These are phyloP conservation scores for Colossoma macropomum DNA, from an alignment of 2,113 vertebrate species.

Conservation along the genomic window DNA sequence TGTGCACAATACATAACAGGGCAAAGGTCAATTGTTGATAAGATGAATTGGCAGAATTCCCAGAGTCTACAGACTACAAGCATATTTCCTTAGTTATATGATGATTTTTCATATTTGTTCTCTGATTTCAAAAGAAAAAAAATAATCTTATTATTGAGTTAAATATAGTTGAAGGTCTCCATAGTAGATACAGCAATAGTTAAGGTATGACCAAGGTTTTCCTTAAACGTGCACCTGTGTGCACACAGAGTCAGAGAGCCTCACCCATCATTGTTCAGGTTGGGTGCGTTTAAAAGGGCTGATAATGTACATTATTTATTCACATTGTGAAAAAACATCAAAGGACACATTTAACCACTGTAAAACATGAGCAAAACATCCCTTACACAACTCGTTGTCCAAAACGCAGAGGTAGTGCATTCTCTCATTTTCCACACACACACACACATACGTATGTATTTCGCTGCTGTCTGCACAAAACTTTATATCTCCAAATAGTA, in stretches of 20 bases:
- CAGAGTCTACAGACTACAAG: not conserved
- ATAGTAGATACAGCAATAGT: not conserved
- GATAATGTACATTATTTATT: not conserved
- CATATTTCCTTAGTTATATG: not conserved
- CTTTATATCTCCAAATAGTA: too few relatives aligned
- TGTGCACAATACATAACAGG: not conserved
- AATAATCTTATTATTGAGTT: too few relatives aligned
- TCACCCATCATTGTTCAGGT: slow-evolving; percentile 30
- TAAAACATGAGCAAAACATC: not conserved
- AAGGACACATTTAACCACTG: not conserved
- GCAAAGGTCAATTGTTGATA: not conserved
- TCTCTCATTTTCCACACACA: not conserved
- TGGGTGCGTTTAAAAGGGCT: not conserved
- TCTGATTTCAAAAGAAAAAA: too few relatives aligned
- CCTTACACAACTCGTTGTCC: not conserved
- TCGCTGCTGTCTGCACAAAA: too few relatives aligned
- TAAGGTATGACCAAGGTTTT: not conserved
- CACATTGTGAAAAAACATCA: slow-evolving; percentile 32
- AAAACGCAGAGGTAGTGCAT: not conserved
- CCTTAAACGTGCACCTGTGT: slow-evolving; percentile 26
- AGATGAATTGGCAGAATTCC: not conserved
- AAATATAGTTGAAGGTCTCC: not conserved
- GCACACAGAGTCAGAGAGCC: slow-evolving; percentile 17
- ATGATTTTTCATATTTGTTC: not conserved
- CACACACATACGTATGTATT: not conserved